Evolutionary conservation across 2,888 invertebrate species (phyloP), one percentile per base, ranked within the genome.

Genomic region (Phorcus lineatus): DNA sequence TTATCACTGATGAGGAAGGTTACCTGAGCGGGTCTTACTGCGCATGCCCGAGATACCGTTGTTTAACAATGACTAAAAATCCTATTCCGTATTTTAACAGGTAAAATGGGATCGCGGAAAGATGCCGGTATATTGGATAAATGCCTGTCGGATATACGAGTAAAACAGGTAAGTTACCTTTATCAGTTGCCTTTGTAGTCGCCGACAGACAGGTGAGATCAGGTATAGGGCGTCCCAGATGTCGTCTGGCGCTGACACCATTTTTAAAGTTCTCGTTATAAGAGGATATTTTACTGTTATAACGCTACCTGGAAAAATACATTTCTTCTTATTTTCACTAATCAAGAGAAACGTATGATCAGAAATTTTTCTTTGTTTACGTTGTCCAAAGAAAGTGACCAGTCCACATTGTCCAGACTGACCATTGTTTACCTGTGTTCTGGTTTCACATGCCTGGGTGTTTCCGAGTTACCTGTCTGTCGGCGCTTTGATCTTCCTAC

Each of bases 101-200:
- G 57, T 22, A 77, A 22, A 74, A 89, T 89, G 89, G 85, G 87
- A 80, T 84, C 87, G 57, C 83, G 85, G 79, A 83, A 84, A 80
- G 89, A 89, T 77, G 82, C 80, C 19, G 81, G 82, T 52, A 82
- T 84, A 28, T 74, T 87, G 31, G 87, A 87, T 53, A 86, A 88
- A 74, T 86, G 86, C 79, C 77, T 89, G 74, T 83, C 82, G 53
- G 80, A 78, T 36, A 84, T 89, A 17, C 85, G 84, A 82, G 85
- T 84, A 66, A 87, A 86, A 81, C 88, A 89, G 88, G 89, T 89
- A 83, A 83, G 88, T 79, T 31, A 40, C 53, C 53, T 57, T 62
- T 55, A 62, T 75, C 53, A 52, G 7, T 70, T 3, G 36, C 70
- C 31, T 40, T 70, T 70, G 40, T 40, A 19, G 31, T 70, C 36